Conservation (phyloP, 2,113 vertebrate species). For the Zeus faber region DNA sequence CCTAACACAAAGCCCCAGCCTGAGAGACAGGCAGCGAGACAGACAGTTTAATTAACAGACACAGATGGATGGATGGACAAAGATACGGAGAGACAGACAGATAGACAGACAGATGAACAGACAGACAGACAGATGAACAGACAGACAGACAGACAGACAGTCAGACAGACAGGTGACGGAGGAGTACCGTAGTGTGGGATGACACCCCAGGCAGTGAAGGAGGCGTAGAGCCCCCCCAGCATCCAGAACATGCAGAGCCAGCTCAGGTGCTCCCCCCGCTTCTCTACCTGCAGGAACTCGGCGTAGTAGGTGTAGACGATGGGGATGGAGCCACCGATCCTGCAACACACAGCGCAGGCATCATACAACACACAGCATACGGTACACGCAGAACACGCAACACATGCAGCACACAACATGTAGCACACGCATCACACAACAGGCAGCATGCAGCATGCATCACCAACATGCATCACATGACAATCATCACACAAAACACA, state of each 20-base stretch:
- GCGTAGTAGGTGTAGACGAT: constrained; percentile 97
- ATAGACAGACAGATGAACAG: background rate
- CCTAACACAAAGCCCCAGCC: constrained; percentile 97
- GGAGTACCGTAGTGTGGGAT: constrained; percentile 93
- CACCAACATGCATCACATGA: no score
- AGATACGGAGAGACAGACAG: background rate
- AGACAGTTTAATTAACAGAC: background rate
- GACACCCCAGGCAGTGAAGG: constrained; percentile 94
- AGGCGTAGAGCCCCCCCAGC: constrained; percentile 92
- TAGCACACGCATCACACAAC: no score
- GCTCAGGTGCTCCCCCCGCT: constrained; percentile 95
- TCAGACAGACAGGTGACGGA: background rate
- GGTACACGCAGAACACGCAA: no score
- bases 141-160: background rate
- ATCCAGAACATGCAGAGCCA: constrained; percentile 91
- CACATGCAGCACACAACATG: no score
- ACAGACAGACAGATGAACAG: background rate
- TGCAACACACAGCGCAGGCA: no score
- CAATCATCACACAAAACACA: no score
- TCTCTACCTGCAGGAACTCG: constrained; percentile 95
- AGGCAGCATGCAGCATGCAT: no score
- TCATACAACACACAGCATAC: no score
- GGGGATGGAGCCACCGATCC: constrained; percentile 92
- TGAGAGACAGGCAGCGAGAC: constrained; percentile 58
- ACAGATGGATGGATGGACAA: background rate